Base-by-base conservation (phyloP, 92 coral and sea anemone genomes). In the Heliopora coerulea region DNA sequence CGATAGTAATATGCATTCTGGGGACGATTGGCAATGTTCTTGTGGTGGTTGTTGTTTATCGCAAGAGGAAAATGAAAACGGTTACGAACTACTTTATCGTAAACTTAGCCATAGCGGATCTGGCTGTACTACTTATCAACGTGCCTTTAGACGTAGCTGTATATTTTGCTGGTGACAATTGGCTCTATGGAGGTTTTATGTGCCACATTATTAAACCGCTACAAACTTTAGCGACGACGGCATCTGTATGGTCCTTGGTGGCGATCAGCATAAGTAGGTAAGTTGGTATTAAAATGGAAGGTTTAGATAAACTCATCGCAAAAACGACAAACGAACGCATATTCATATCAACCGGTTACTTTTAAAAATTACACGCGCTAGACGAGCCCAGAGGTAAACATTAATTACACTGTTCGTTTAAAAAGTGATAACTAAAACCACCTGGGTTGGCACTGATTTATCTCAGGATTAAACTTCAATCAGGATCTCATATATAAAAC, bases 21-120 rank as follows among this genome's bases (percentile, higher is more conserved):
- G 99, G 99, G 1, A 96, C 91, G 24, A 82, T 95, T 27, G 99
- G 99, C 18, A 95, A 95, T 69, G 80, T 81, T 7, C 73, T 95
- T 50, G 99, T 95, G 0, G 89, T 96, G 13, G 76, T 95, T 8
- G 99, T 95, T 14, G 99, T 95, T 8, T 95, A 96, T 65, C 86
- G 99, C 20, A 83, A 95, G 48, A 74, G 99, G 13, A 90, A 86
- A 60, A 95, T 95, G 99, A 95, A 95, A 40, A 95, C 87, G 32
- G 89, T 95, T 37, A 95, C 99, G 0, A 95, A 95, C 68, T 91
- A 90, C 73, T 90, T 95, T 79, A 95, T 95, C 21, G 96, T 95
- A n/a, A 95, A 95, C 56, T 49, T 95, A 30, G 99, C 99, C 11
- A 90, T 88, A 26, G 88, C 96, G 0, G 99, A 95, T 26, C 62